Conservation (phyloP, 2,888 invertebrate genomes). For the Lasioglossum oenotherae region DNA sequence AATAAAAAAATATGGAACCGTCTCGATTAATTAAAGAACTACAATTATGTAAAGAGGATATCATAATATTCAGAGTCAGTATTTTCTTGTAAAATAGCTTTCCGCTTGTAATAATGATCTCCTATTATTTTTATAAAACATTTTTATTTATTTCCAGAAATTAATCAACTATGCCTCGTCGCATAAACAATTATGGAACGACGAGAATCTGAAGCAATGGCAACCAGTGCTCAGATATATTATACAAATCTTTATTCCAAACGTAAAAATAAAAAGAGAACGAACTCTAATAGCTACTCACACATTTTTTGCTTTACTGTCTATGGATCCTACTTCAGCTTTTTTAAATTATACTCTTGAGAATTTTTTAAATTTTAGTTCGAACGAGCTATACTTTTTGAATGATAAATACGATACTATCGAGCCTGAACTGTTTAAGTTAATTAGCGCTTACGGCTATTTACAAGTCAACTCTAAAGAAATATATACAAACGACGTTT, state of each 20-base stretch:
- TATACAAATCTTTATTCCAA: conserved; percentile 66
- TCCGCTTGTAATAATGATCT: conserved; percentile 18
- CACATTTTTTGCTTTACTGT: conserved; percentile 72
- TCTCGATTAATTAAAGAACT: conserved; percentile 59
- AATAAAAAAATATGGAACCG: conserved; percentile 50
- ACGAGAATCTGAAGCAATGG: conserved; percentile 52
- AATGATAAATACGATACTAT: conserved; percentile 55
- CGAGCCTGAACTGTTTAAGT: conserved; percentile 73
- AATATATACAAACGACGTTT: conserved; percentile 73
- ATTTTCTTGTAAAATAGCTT: conserved; percentile 19
- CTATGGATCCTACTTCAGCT: conserved; percentile 30
- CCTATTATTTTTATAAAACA: conserved; percentile 30
- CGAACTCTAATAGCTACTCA: conserved; percentile 74
- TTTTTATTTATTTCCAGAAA: conserved; percentile 65
- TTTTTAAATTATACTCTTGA: conserved; percentile 57
- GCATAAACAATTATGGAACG: conserved; percentile 35
- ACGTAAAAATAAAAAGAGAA: conserved; percentile 71
- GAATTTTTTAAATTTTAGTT: conserved; percentile 61
- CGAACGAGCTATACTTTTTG: conserved; percentile 59
- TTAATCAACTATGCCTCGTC: conserved; percentile 63
- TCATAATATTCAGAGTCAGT: conserved; percentile 67
- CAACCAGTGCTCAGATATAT: conserved; percentile 53
- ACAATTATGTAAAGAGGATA: conserved; percentile 51
- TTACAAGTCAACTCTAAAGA: conserved; percentile 70
- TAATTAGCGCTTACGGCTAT: conserved; percentile 75